phyloP scores from a whole-genome alignment of 1,140 invertebrate genomes.

The Drosophila lini region DNA sequence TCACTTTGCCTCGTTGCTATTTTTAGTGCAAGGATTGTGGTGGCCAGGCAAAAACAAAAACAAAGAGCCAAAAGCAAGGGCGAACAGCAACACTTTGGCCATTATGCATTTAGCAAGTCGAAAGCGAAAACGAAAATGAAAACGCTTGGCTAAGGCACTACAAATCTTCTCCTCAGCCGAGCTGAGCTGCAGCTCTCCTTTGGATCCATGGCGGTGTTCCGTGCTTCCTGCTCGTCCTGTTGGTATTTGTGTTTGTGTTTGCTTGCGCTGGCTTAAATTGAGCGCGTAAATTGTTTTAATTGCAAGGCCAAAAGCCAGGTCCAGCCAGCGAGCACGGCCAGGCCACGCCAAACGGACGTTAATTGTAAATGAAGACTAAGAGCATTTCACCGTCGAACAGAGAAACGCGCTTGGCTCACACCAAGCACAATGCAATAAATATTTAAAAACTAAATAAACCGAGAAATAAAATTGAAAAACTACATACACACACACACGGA shows the following conservation, averaged over 20 bases:
- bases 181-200: slow-evolving; percentile 28
- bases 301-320: slow-evolving; percentile 51
- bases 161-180: slow-evolving; percentile 33
- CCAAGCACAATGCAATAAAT: slow-evolving; percentile 16
- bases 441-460: slow-evolving; percentile 36
- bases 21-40: slow-evolving; percentile 46
- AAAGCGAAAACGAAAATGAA: slow-evolving; percentile 45
- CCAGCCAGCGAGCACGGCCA: neutral
- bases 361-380: slow-evolving; percentile 56
- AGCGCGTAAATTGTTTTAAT: slow-evolving; percentile 82
- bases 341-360: slow-evolving; percentile 38
- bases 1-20: slow-evolving; percentile 48
- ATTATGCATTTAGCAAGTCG: slow-evolving; percentile 57
- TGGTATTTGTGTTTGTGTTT: slow-evolving; percentile 23
- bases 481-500: neutral
- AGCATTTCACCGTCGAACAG: slow-evolving; percentile 29
- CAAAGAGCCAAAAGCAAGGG: slow-evolving; percentile 11
- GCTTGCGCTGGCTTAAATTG: slow-evolving; percentile 62
- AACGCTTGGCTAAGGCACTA: slow-evolving; percentile 49
- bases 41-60: slow-evolving; percentile 16
- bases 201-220: slow-evolving; percentile 15
- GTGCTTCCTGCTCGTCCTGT: slow-evolving; percentile 1
- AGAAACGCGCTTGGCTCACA: neutral
- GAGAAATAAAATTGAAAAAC: slow-evolving; percentile 14
- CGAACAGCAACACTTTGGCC: slow-evolving; percentile 42